Percentiles rank a stretch among this genome's conserved stretches.
Conservation (phyloP, 2,888 invertebrate species). For the Argyresthia albistria region DNA sequence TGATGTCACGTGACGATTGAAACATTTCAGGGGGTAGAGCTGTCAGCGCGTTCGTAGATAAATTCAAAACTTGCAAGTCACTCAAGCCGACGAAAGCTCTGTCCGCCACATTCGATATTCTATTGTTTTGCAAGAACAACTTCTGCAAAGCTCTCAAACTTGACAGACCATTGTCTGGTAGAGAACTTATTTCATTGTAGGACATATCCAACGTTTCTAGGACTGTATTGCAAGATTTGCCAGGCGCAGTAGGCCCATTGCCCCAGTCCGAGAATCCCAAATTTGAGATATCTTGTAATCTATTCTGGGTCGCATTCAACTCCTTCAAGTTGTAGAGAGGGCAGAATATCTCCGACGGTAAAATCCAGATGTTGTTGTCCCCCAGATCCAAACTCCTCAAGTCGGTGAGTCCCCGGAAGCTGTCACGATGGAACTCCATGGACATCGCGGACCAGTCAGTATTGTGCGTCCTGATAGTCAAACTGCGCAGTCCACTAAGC, state of each 20-base stretch:
- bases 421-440: conserved; percentile 80
- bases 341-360: conserved; percentile 82
- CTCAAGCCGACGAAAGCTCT: conserved; percentile 80
- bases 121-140: conserved; percentile 83
- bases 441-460: conserved; percentile 87
- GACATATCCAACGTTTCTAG: conserved; percentile 82
- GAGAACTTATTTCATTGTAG: conserved; percentile 78
- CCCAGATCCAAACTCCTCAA: conserved; percentile 79
- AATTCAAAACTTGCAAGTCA: conserved; percentile 79
- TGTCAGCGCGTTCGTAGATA: conserved; percentile 84
- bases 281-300: conserved; percentile 83
- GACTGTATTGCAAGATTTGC: conserved; percentile 79
- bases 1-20: conserved; percentile 78
- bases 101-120: conserved; percentile 80
- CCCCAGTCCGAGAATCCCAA: conserved; percentile 84
- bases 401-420: conserved; percentile 78
- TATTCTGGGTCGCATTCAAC: conserved; percentile 82
- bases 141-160: conserved; percentile 78
- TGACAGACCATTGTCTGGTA: conserved; percentile 81
- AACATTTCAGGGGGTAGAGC: conserved; percentile 86
- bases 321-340: conserved; percentile 77
- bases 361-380: conserved; percentile 83
- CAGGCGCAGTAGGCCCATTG: conserved; percentile 75
- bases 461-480: conserved; percentile 82
- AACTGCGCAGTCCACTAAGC: conserved; percentile 75